Evolutionary conservation across 2,797 vertebrate species (phyloP), one percentile per base, ranked within the genome.

Genomic region (Micromesistius poutassou): DNA sequence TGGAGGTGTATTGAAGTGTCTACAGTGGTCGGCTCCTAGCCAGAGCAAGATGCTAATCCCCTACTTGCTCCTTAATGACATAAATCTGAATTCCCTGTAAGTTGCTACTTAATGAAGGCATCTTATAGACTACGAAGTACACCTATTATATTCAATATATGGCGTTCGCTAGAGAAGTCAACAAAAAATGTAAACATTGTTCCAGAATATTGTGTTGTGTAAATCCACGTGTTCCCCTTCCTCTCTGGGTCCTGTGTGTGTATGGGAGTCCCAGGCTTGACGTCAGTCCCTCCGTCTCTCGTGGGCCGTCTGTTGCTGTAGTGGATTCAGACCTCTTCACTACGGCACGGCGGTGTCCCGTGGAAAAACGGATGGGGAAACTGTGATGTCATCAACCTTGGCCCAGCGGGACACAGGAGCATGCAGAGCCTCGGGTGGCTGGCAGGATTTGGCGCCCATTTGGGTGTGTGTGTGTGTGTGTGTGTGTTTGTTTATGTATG

Each of bases 301-400:
- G 84, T 14, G 79, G 70, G 84, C 81, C 79, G 80, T 73, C 85
- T 88, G 87, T 79, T 87, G 25, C 9, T 28, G 74, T 81, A 82
- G 81, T 87, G 85, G 79, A 84, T 83, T 81, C 83, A 83, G 22
- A 14, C 14, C 35, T 62, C n/a, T 74, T 68, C 62, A 28, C 62
- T 28, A 68, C 25, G 42, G 80, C 25, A 2, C 85, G 87, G 95
- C 87, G 87, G 95, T 87, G 22, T 96, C 94, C 94, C 92, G 93
- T 95, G 92, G 94, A 94, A 94, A 94, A 95, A 94, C 95, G 97
- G 95, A 97, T 68, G 96, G 96, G 97, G 96, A 97, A 97, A 98
- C 95, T 97, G 96, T 98, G 97, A 98, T 97, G 96, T 98, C 97
- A 98, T 97, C 97, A 97, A 95, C 96, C 95, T 96, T 96, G 96